Percentiles rank a stretch among this genome's conserved stretches.
Evolutionary conservation across 2,113 vertebrate genomes (phyloP).

Genomic region (Eclectus roratus): DNA sequence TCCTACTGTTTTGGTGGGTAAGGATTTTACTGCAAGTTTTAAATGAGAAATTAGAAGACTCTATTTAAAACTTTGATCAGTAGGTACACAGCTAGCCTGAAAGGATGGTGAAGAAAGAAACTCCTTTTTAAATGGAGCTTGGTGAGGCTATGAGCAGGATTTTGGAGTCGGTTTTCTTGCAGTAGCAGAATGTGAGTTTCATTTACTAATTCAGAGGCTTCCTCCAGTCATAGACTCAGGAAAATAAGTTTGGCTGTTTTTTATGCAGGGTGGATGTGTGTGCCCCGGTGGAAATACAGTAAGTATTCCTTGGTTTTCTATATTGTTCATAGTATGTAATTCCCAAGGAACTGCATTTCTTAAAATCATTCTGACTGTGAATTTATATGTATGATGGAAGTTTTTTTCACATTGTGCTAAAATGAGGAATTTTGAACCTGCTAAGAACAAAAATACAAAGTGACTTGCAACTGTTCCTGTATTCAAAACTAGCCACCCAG

Average conservation of each 20-base stretch:
- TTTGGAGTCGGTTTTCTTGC: neutral
- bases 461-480: neutral
- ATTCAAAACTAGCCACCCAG: neutral
- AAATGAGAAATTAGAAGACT: neutral
- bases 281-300: slow-evolving; percentile 50
- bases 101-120: neutral
- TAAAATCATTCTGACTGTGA: neutral
- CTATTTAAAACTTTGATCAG: neutral
- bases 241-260: slow-evolving; percentile 41
- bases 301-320: slow-evolving; percentile 25
- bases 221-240: neutral
- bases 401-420: neutral
- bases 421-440: neutral
- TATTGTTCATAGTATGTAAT: neutral
- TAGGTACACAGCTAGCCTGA: neutral
- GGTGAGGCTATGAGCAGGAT: neutral
- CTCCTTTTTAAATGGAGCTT: neutral
- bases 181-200: neutral
- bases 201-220: neutral
- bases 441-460: neutral
- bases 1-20: neutral
- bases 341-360: neutral
- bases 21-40: neutral
- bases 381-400: neutral
- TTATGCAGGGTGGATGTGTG: slow-evolving; percentile 59